Base-by-base conservation (phyloP, 2,888 invertebrate species). In the Drepana falcataria region DNA sequence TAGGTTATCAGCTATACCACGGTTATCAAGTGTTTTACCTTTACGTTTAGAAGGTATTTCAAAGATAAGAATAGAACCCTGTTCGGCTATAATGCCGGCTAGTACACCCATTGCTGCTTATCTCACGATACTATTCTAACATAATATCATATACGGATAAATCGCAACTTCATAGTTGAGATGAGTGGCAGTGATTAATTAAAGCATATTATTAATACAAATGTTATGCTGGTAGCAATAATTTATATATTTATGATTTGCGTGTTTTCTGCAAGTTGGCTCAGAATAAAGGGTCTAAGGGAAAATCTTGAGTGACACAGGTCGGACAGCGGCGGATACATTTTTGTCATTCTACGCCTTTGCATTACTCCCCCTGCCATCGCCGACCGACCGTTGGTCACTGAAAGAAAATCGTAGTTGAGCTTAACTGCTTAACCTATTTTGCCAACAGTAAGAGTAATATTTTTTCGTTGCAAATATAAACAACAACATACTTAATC, bases 291-390 rank as follows among this genome's bases (percentile, higher is more conserved):
- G 73, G 75, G 71, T 66, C 66, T 58, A 57, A 61, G 59, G 63
- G 71, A 71, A 75, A 79, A 81, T 76, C 75, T 75, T 73, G 78
- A 77, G 75, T 82, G 83, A 83, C 77, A 68, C 73, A 77, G 83
- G 83, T 81, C 76, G 64, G 82, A 83, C 83, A 80, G 79, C 69
- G 66, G 68, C 60, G 73, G 76, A 81, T 75, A 79, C 77, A 82
- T 79, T 81, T 80, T 79, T 75, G 79, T 81, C 81, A 79, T 77
- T 77, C 73, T 67, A 55, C 66, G 68, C 71, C 73, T 75, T 72
- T 71, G 66, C 72, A 75, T 77, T 73, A 72, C 73, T 67, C 68
- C 66, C 68, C 60, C 64, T 63, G 66, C 69, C 65, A 59, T 60
- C 53, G 60, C 61, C 61, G 63, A 62, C 63, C 66, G 61, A 61